Evolutionary conservation across 2,113 vertebrate species (phyloP).

Genomic region (Corythaixoides concolor): DNA sequence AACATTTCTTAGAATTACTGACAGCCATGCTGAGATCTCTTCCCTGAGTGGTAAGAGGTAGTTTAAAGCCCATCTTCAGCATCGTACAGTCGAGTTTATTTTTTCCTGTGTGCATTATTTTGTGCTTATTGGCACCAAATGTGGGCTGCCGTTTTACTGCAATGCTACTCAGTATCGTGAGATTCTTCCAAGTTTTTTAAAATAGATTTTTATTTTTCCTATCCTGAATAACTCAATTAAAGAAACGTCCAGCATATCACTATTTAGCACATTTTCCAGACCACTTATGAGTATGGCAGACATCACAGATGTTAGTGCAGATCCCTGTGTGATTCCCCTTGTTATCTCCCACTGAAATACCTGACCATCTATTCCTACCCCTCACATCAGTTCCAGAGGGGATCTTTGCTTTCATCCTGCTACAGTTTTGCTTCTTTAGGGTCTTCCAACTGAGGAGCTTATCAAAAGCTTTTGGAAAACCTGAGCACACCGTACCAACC

Average conservation of each 20-base stretch:
- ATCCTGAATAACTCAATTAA: not conserved
- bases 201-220: not conserved
- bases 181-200: not conserved
- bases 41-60: not conserved
- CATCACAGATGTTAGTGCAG: not conserved
- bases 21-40: not conserved
- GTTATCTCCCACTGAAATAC: not conserved
- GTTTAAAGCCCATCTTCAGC: constrained; percentile 2
- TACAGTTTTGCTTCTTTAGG: constrained; percentile 1
- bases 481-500: not conserved
- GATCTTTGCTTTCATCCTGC: constrained; percentile 24
- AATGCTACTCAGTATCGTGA: accelerated
- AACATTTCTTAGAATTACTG: constrained; percentile 26
- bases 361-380: not conserved
- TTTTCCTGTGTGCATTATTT: not conserved
- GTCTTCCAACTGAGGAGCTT: not conserved
- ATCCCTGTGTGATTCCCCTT: not conserved
- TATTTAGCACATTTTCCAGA: not conserved
- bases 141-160: not conserved
- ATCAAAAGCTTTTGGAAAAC: constrained; percentile 29
- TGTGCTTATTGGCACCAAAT: not conserved
- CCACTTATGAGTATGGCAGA: not conserved
- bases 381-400: not conserved
- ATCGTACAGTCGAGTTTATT: not conserved
- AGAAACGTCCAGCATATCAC: not conserved